These are phyloP conservation scores for Chaetophractus vellerosus DNA, from an alignment of 2,797 vertebrate genomes.

Conservation along the genomic window DNA sequence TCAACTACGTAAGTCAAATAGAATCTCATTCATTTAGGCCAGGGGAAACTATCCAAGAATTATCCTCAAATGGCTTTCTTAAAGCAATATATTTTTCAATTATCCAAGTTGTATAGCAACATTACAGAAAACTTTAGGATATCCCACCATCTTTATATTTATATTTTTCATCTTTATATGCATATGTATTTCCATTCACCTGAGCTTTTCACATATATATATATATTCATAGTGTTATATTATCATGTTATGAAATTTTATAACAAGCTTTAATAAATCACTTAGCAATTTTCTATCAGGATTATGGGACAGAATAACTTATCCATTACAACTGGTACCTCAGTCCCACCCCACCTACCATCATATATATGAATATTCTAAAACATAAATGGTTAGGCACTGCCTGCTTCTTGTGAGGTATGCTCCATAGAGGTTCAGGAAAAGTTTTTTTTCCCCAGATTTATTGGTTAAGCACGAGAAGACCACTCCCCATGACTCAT, in stretches of 20 bases:
- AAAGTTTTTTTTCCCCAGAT: not conserved
- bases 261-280: not conserved
- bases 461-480: not conserved
- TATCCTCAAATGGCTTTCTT: not conserved
- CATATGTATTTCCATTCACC: no score
- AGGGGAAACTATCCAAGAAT: not conserved
- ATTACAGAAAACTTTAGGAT: not conserved
- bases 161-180: no score
- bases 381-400: conserved; percentile 9
- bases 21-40: not conserved
- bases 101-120: not conserved
- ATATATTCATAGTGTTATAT: not conserved
- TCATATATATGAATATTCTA: not conserved
- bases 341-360: not conserved
- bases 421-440: not conserved
- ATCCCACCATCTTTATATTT: not conserved
- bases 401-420: not conserved
- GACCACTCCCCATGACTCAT: not conserved
- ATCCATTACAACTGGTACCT: not conserved
- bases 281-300: not conserved
- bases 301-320: conserved; percentile 29
- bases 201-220: not conserved
- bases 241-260: not conserved
- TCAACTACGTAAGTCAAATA: not conserved
- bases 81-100: conserved; percentile 13